A percentile compares a stretch with the other conserved stretches of the same genome.
Evolutionary conservation across 2,888 invertebrate species (phyloP).

Genomic region (Eilema depressum): DNA sequence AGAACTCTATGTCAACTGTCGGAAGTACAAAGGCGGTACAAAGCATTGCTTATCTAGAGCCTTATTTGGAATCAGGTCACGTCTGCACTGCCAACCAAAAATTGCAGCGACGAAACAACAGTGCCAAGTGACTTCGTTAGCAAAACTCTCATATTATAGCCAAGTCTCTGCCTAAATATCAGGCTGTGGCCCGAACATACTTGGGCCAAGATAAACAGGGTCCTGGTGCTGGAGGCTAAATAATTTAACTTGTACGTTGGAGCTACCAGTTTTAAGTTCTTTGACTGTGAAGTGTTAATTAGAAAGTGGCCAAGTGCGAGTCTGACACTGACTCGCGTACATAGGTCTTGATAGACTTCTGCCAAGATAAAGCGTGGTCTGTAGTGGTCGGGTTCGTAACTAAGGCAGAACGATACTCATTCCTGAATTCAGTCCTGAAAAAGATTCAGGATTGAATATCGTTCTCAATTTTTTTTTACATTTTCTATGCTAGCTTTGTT

Average conservation of each 20-base stretch:
- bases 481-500: neutral
- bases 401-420: too few relatives aligned
- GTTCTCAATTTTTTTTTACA: too few relatives aligned
- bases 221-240: constrained; percentile 1
- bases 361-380: neutral
- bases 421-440: too few relatives aligned
- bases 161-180: constrained; percentile 32
- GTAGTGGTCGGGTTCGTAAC: too few relatives aligned
- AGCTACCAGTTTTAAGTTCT: neutral
- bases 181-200: constrained; percentile 12
- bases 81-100: constrained; percentile 45
- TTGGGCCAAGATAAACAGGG: constrained; percentile 46
- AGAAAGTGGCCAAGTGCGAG: neutral
- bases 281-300: neutral
- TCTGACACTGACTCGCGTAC: neutral
- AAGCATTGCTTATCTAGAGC: constrained; percentile 5
- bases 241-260: neutral
- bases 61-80: constrained; percentile 36
- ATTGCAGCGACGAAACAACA: constrained; percentile 61
- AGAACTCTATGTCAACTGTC: neutral
- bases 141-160: constrained; percentile 51
- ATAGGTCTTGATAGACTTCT: too few relatives aligned
- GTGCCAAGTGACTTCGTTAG: constrained; percentile 72
- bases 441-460: too few relatives aligned
- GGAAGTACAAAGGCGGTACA: constrained; percentile 19